Base-by-base conservation (phyloP, 2,888 invertebrate species). In the Euzetes globulus region DNA sequence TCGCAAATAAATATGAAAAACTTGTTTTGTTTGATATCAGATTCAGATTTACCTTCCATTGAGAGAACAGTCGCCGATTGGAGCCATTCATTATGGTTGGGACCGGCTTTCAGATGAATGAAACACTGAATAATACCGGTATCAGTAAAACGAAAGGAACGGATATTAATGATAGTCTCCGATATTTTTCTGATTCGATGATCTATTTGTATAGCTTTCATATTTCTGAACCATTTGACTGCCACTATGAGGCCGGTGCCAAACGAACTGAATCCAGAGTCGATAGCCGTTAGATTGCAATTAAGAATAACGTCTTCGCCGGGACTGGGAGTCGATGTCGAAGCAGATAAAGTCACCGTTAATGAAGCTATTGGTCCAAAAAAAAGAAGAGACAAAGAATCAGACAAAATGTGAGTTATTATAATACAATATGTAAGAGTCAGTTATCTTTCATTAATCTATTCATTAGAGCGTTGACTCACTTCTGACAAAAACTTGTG, bases 71-170 rank as follows among this genome's bases (percentile, higher is more conserved):
- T 50, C 11, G 74, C 47, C 41, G 74, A 33, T 19, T 71, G 74
- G 2, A 74, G 27, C 74, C 74, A 74, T 72, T 74, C 74, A 50
- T 74, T 60, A 63, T 50, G 47, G 52, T 71, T 55, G 17, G 55
- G 33, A 11, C 71, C 70, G 19, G 25, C 71, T 2, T 55, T 74
- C 19, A 71, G 45, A n/a, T 71, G 71, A 33, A 74, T 50, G 11
- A 71, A 78, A 50, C 78, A 78, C 73, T 78, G 78, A 72, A 78
- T 77, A 55, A 78, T 72, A 19, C 78, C 78, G 45, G 74, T 76
- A 52, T 78, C 78, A 19, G 50, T 55, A n/a, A 58, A 55, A 27
- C 74, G 74, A 60, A 71, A 74, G n/a, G 71, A 71, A 19, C 71
- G 55, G 33, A 74, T 74, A 37, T 55, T 55, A 37, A 74, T 29